Evolutionary conservation across 2,113 vertebrate species (phyloP).

Genomic region (Excalfactoria chinensis): DNA sequence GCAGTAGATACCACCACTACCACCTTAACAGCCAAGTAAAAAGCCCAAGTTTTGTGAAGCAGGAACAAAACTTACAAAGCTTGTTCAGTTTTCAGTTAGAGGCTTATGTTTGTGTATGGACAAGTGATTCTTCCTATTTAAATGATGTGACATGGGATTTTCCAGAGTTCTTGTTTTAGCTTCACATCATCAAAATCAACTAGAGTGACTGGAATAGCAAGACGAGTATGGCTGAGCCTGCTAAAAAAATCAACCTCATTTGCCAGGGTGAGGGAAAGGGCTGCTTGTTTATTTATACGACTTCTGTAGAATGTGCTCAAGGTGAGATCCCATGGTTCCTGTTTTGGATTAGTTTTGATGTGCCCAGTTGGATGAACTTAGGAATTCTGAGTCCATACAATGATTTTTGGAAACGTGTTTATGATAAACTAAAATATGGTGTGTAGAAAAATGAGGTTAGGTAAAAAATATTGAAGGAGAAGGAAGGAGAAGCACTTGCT

Average conservation of each 20-base stretch:
- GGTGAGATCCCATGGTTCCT: not conserved
- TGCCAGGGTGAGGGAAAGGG: not conserved
- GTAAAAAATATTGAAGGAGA: not conserved
- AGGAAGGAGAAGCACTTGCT: not conserved
- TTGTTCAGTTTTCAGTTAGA: not conserved
- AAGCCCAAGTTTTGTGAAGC: not conserved
- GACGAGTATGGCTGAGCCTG: not conserved
- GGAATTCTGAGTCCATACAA: not conserved
- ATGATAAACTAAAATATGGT: not conserved
- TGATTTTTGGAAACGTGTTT: not conserved
- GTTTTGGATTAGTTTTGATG: not conserved
- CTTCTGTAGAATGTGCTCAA: not conserved
- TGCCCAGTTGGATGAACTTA: not conserved
- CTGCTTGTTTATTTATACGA: not conserved
- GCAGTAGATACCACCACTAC: not conserved
- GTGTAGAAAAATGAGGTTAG: not conserved
- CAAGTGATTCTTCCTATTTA: constrained; percentile 5
- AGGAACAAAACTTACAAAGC: not conserved
- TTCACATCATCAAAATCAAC: not conserved
- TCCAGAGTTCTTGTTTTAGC: not conserved
- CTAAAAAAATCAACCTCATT: not conserved
- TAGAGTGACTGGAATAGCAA: not conserved
- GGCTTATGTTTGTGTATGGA: not conserved
- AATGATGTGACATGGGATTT: not conserved
- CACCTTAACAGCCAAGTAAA: not conserved